Percentiles rank a stretch among this genome's conserved stretches.
phyloP scores from a whole-genome alignment of 2,113 vertebrate genomes.

The Hydropotes inermis region DNA sequence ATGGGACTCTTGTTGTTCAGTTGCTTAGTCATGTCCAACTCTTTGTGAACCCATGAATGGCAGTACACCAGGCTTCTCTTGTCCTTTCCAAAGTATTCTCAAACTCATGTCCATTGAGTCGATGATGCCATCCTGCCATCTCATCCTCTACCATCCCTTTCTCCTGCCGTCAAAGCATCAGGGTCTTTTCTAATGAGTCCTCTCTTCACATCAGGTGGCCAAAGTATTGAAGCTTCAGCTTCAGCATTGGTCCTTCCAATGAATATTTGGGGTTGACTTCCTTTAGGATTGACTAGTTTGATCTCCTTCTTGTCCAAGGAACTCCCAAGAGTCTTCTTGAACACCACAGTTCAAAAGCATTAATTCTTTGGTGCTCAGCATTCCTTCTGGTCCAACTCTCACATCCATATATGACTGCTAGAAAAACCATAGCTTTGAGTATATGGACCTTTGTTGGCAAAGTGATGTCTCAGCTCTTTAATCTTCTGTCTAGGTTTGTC shows the following conservation, averaged over 20 bases:
- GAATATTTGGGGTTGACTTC: not conserved
- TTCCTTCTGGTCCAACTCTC: not conserved
- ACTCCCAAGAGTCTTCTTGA: not conserved
- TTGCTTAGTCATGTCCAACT: not conserved
- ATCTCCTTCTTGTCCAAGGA: not conserved
- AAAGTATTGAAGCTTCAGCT: not conserved
- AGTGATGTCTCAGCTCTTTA: not conserved
- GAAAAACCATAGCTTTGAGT: not conserved
- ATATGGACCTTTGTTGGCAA: not conserved
- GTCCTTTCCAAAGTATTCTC: not conserved
- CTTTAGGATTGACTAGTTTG: not conserved
- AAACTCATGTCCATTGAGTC: not conserved
- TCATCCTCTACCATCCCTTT: not conserved
- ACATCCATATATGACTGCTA: not conserved
- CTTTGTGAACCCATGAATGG: not conserved
- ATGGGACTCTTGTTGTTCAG: not conserved
- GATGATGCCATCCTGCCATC: not conserved
- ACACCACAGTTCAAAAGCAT: not conserved
- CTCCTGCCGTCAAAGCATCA: not conserved
- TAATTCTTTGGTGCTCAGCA: not conserved
- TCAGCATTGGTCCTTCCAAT: not conserved
- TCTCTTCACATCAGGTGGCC: not conserved
- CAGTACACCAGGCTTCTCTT: not conserved
- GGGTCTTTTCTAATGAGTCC: not conserved
- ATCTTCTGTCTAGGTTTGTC: not conserved